Evolutionary conservation across 2,797 vertebrate species (phyloP).

Genomic region (Neoniphon sammara): DNA sequence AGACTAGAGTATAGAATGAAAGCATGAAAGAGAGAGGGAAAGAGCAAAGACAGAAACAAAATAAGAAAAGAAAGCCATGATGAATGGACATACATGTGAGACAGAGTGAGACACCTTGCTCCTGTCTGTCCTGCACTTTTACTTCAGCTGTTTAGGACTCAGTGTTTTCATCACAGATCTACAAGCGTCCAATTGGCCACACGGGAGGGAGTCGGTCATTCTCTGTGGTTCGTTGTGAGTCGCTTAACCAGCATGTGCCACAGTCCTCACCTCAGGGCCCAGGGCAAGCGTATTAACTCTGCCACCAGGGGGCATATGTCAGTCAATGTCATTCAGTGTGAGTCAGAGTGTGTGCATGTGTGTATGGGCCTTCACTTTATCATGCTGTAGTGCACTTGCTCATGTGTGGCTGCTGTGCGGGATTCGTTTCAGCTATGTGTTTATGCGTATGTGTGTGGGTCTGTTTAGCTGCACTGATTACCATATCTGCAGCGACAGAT

Average conservation of each 20-base stretch:
- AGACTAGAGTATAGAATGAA: neutral
- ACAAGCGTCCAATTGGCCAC: conserved; percentile 57
- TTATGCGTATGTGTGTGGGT: neutral
- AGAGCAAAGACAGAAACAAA: neutral
- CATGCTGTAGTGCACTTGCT: neutral
- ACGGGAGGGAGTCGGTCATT: conserved; percentile 42
- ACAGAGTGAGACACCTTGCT: conserved; percentile 1
- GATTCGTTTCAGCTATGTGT: neutral
- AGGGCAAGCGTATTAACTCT: conserved; percentile 60
- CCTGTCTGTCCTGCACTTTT: conserved; percentile 28
- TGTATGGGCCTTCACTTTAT: conserved; percentile 3
- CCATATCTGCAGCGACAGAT: neutral
- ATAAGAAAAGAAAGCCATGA: neutral
- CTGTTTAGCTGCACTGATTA: neutral
- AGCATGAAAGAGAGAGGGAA: neutral
- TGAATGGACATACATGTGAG: neutral
- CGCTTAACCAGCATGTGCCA: conserved; percentile 25
- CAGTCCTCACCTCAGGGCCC: conserved; percentile 34
- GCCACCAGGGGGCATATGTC: conserved; percentile 78
- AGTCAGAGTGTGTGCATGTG: conserved; percentile 36
- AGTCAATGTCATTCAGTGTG: conserved; percentile 64
- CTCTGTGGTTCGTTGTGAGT: conserved; percentile 29
- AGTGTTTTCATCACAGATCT: conserved; percentile 44
- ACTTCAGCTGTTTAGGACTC: conserved; percentile 40
- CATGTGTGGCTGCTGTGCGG: neutral